These are phyloP conservation scores for Esperia sulphurella DNA, from an alignment of 2,888 invertebrate genomes.

Conservation along the genomic window DNA sequence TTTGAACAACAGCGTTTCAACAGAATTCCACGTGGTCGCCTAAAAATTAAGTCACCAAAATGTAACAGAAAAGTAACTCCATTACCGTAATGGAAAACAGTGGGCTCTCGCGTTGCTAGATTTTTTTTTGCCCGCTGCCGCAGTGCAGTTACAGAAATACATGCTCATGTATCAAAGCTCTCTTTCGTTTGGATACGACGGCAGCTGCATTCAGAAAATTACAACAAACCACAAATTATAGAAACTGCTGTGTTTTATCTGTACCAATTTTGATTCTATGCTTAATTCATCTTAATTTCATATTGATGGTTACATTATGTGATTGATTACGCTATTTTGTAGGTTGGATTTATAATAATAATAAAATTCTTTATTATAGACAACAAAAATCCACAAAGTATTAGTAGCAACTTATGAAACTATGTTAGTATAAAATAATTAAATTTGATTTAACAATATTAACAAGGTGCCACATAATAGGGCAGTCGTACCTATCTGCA, in stretches of 20 bases:
- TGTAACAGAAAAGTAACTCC: constrained; percentile 61
- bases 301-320: too few species aligned
- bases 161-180: constrained; percentile 56
- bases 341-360: too few species aligned
- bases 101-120: constrained; percentile 53
- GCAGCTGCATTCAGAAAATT: constrained; percentile 46
- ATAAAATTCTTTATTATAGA: too few species aligned
- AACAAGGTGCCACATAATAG: too few species aligned
- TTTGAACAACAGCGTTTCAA: background rate
- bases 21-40: constrained; percentile 1
- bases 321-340: too few species aligned
- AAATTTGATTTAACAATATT: too few species aligned
- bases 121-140: constrained; percentile 57
- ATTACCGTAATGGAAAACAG: constrained; percentile 73
- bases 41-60: constrained; percentile 52
- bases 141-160: constrained; percentile 69
- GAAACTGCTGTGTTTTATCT: constrained; percentile 21
- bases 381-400: too few species aligned
- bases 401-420: too few species aligned
- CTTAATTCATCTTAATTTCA: background rate
- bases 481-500: too few species aligned
- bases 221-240: constrained; percentile 48
- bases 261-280: background rate
- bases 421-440: too few species aligned
- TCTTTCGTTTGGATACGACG: constrained; percentile 63